A percentile compares a stretch with the other conserved stretches of the same genome.
These are phyloP conservation scores for Dermochelys coriacea DNA, from an alignment of 2,797 vertebrate species.

Conservation along the genomic window DNA sequence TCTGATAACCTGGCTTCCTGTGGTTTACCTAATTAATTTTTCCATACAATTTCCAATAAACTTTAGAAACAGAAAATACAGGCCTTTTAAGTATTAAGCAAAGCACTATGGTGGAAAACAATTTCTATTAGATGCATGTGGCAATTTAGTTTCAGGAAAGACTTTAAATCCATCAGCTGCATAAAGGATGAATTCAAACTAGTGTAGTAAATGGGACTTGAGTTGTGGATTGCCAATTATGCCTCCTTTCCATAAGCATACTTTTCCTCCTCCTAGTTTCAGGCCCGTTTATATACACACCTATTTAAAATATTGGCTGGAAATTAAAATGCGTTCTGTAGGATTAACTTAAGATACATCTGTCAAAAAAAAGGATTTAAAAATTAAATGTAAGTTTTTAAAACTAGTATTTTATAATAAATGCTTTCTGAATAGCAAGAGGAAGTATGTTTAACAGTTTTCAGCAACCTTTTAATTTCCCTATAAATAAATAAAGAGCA, in stretches of 20 bases:
- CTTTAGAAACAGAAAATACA: neutral
- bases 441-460: neutral
- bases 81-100: neutral
- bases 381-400: neutral
- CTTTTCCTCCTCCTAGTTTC: neutral
- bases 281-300: neutral
- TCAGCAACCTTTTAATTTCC: neutral
- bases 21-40: neutral
- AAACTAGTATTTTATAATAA: neutral
- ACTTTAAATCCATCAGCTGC: neutral
- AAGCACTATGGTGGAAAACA: rapidly evolving
- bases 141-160: neutral
- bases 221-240: neutral
- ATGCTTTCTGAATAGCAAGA: neutral
- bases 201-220: neutral
- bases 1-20: neutral
- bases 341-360: neutral
- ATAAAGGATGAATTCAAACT: neutral
- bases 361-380: neutral
- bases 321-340: neutral
- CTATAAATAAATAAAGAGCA: neutral
- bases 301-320: neutral
- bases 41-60: neutral
- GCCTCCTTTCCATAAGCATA: neutral
- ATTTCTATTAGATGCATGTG: neutral